phyloP scores from a whole-genome alignment of 2,888 invertebrate species.

The Metallyticus violacea region DNA sequence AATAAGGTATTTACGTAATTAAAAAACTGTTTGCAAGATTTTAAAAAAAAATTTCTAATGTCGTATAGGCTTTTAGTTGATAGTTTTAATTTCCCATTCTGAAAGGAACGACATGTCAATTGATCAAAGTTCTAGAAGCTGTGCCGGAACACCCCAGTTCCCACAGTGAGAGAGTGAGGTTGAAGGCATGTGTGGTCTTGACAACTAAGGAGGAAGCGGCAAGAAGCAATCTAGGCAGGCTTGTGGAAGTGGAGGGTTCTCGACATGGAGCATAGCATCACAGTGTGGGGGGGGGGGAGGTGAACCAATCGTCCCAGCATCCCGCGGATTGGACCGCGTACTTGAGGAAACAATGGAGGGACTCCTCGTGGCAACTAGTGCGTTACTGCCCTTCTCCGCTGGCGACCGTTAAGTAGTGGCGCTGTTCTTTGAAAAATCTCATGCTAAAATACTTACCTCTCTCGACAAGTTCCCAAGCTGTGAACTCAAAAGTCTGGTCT shows the following conservation, averaged over 20 bases:
- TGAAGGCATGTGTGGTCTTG: neutral
- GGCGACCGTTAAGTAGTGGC: neutral
- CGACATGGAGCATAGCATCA: neutral
- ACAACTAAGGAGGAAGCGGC: neutral
- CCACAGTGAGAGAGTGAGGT: neutral
- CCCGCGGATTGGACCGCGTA: neutral
- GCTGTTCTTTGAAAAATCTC: no score
- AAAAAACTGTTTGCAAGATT: no score
- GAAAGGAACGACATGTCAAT: no score
- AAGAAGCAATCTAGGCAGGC: neutral
- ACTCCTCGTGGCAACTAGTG: neutral
- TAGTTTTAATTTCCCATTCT: no score
- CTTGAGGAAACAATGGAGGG: neutral
- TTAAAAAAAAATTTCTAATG: no score
- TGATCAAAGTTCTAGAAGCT: no score
- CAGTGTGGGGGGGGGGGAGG: neutral
- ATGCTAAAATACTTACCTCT: neutral
- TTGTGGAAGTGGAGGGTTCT: neutral
- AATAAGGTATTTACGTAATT: no score
- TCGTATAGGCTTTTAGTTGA: no score
- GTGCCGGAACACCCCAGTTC: neutral
- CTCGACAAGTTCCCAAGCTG: no score
- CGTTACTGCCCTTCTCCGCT: no score
- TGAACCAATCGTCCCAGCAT: slow-evolving; percentile 8
- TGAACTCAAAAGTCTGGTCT: neutral